phyloP scores from a whole-genome alignment of 2,888 invertebrate genomes.

The Mythimna lalbum region DNA sequence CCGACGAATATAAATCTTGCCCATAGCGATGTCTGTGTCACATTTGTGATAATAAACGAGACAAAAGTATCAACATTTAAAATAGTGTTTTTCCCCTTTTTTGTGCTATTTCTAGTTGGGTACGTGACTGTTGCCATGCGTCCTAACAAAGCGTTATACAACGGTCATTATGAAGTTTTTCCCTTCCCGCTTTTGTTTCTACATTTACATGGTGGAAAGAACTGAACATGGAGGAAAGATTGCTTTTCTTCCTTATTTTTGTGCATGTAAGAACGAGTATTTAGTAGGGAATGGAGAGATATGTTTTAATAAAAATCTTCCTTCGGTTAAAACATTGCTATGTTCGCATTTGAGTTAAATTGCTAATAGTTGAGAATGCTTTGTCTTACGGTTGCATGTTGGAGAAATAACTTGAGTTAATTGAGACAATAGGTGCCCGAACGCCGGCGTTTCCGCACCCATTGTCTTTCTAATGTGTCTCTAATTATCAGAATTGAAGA shows the following conservation, averaged over 20 bases:
- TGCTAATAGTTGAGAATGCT: constrained; percentile 2
- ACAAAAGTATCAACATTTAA: constrained; percentile 61
- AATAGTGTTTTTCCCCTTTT: constrained; percentile 49
- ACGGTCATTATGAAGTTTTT: constrained; percentile 52
- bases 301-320: constrained; percentile 28
- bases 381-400: not conserved
- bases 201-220: constrained; percentile 41
- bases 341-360: not conserved
- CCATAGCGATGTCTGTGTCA: constrained; percentile 56
- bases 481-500: no score
- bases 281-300: constrained; percentile 16
- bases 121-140: constrained; percentile 44
- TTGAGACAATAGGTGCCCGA: no score
- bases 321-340: not conserved
- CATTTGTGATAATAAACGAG: constrained; percentile 62
- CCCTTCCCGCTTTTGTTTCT: constrained; percentile 51
- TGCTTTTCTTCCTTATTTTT: constrained; percentile 39
- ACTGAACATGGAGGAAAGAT: constrained; percentile 46
- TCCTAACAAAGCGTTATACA: constrained; percentile 51
- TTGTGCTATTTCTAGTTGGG: constrained; percentile 31
- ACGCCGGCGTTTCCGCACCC: no score
- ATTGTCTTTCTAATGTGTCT: no score
- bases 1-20: constrained; percentile 55
- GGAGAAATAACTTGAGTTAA: not conserved
- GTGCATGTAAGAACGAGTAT: constrained; percentile 7